These are phyloP conservation scores for Drosophila kuntzei DNA, from an alignment of 2,888 invertebrate genomes.

Conservation along the genomic window DNA sequence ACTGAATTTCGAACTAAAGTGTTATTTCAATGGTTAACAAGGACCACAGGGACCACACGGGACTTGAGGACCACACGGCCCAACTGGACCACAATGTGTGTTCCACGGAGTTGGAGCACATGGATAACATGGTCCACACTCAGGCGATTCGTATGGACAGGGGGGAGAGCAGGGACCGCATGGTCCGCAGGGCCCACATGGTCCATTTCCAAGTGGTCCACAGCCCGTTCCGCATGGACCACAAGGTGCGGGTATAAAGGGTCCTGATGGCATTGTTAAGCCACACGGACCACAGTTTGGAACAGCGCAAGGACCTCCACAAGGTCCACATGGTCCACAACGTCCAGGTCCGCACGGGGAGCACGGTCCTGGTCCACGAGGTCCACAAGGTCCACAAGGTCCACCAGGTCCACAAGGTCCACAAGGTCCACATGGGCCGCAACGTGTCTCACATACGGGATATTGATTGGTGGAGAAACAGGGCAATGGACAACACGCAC, in stretches of 20 bases:
- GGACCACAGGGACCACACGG: constrained; percentile 14
- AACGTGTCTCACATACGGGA: constrained; percentile 9
- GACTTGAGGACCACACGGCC: constrained; percentile 11
- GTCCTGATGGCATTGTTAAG: constrained; percentile 5
- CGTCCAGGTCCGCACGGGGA: neutral
- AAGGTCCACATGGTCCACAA: constrained; percentile 2
- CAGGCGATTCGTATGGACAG: constrained; percentile 4
- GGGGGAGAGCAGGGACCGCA: constrained; percentile 8
- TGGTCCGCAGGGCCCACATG: constrained; percentile 8
- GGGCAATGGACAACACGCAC: constrained; percentile 3
- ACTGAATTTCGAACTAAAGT: neutral
- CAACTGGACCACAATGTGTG: constrained; percentile 8
- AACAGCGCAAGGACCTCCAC: constrained; percentile 1
- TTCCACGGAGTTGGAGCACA: no score
- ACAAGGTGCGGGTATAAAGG: constrained; percentile 10
- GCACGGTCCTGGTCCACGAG: neutral
- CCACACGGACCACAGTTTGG: constrained; percentile 10
- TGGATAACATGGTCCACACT: no score
- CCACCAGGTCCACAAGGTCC: constrained; percentile 1
- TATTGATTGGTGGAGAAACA: constrained; percentile 10
- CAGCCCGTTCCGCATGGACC: constrained; percentile 8
- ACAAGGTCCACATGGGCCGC: constrained; percentile 6
- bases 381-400: neutral
- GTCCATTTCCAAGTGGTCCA: neutral
- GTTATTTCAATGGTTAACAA: constrained; percentile 1